Conservation (phyloP, 2,888 invertebrate genomes). For the Lepetodrilus schrolli region DNA sequence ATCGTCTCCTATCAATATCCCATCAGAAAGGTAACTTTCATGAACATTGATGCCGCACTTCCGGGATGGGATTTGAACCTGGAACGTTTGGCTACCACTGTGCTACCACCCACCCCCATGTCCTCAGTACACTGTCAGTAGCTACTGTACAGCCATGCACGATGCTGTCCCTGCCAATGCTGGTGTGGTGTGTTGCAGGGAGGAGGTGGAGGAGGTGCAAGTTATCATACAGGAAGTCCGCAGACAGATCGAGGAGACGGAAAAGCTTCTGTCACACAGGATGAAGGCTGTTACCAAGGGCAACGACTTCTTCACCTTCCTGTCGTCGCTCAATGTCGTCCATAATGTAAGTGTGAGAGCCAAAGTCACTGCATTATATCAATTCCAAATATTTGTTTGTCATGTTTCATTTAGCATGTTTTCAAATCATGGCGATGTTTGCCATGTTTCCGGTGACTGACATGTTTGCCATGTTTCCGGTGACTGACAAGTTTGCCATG, state of each 20-base stretch:
- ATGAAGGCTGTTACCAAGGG: slow-evolving; percentile 51
- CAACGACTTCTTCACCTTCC: slow-evolving; percentile 55
- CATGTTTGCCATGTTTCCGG: background rate
- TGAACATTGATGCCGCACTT: no score
- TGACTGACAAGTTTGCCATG: background rate
- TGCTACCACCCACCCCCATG: no score
- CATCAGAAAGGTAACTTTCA: no score
- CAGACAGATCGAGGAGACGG: slow-evolving; percentile 61
- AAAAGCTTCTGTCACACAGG: slow-evolving; percentile 54
- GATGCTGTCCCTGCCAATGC: no score
- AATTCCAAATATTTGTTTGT: background rate
- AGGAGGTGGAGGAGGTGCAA: slow-evolving; percentile 61
- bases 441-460: background rate
- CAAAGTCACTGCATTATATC: background rate
- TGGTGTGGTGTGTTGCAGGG: slow-evolving; percentile 42
- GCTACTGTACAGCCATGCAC: no score
- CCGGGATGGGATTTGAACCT: no score
- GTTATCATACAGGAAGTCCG: slow-evolving; percentile 60
- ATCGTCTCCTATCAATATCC: no score
- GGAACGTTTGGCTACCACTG: no score
- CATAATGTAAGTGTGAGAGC: slow-evolving; percentile 47
- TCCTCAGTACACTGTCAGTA: no score
- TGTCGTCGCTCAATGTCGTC: slow-evolving; percentile 57
- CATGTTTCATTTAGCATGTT: no score
- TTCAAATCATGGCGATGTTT: background rate